Percentiles rank a stretch among this genome's conserved stretches.
Conservation (phyloP, 2,888 invertebrate species). For the Carterocephalus palaemon region DNA sequence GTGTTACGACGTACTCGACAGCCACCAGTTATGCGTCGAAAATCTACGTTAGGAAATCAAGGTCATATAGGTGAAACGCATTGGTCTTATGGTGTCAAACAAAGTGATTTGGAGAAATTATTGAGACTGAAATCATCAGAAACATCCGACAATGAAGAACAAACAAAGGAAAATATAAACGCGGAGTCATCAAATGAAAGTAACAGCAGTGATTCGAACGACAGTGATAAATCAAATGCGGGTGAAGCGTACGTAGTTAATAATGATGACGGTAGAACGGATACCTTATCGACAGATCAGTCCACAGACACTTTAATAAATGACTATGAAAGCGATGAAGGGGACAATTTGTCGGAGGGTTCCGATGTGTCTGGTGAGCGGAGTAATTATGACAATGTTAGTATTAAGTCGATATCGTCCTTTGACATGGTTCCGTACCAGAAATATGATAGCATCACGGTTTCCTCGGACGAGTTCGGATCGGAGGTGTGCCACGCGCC, state of each 20-base stretch:
- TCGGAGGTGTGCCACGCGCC: conserved; percentile 73
- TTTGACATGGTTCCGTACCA: conserved; percentile 74
- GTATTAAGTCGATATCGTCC: conserved; percentile 73
- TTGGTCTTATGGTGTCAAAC: conserved; percentile 73
- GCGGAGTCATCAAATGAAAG: conserved; percentile 38
- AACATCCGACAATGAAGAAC: conserved; percentile 63
- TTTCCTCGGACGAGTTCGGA: conserved; percentile 74
- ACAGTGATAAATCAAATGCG: conserved; percentile 52
- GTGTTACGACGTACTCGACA: conserved; percentile 60
- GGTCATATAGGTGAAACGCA: conserved; percentile 57
- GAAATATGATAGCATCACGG: conserved; percentile 73
- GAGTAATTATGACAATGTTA: conserved; percentile 73
- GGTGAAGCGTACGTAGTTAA: conserved; percentile 61
- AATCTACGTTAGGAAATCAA: conserved; percentile 57
- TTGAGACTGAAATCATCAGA: conserved; percentile 66
- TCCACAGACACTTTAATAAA: conserved; percentile 72
- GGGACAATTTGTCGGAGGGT: conserved; percentile 54
- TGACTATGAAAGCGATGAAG: conserved; percentile 63
- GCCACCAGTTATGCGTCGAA: conserved; percentile 68
- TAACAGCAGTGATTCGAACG: conserved; percentile 53
- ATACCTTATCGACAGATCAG: conserved; percentile 66
- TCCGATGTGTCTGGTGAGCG: conserved; percentile 62
- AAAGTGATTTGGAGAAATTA: conserved; percentile 68
- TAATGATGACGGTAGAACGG: conserved; percentile 58
- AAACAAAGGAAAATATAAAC: conserved; percentile 39